phyloP scores from a whole-genome alignment of 1,140 invertebrate genomes.

The Diuraphis noxia region DNA sequence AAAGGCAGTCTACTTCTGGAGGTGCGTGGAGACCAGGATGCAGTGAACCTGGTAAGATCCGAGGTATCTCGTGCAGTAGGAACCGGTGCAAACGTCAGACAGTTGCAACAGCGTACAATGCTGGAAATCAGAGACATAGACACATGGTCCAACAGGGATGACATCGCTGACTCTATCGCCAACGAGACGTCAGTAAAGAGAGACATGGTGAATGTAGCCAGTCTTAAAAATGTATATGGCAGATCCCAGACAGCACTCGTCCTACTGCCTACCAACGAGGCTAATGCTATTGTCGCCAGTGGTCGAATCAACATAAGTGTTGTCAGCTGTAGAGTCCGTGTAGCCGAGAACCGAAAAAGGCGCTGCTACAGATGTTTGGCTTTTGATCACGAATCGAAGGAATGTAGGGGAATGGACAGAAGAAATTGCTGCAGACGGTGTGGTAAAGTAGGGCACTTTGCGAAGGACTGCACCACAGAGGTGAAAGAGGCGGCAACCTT shows the following conservation, averaged over 20 bases:
- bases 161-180: neutral
- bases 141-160: neutral
- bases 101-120: neutral
- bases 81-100: neutral
- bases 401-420: neutral
- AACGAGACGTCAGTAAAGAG: neutral
- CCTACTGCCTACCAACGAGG: neutral
- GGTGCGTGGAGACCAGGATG: neutral
- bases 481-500: neutral
- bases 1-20: neutral
- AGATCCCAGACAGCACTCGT: constrained; percentile 3
- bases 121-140: constrained; percentile 14
- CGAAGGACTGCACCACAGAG: neutral
- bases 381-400: neutral
- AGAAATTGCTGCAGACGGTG: neutral
- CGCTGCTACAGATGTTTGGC: neutral
- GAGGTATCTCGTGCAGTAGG: neutral
- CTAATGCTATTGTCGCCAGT: too few species aligned
- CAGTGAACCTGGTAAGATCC: neutral
- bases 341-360: too few species aligned
- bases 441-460: neutral
- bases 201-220: neutral
- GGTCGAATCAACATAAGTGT: too few species aligned
- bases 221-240: neutral
- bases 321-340: too few species aligned